Evolutionary conservation across 2,797 vertebrate species (phyloP).

Genomic region (Neopelma chrysocephalum): DNA sequence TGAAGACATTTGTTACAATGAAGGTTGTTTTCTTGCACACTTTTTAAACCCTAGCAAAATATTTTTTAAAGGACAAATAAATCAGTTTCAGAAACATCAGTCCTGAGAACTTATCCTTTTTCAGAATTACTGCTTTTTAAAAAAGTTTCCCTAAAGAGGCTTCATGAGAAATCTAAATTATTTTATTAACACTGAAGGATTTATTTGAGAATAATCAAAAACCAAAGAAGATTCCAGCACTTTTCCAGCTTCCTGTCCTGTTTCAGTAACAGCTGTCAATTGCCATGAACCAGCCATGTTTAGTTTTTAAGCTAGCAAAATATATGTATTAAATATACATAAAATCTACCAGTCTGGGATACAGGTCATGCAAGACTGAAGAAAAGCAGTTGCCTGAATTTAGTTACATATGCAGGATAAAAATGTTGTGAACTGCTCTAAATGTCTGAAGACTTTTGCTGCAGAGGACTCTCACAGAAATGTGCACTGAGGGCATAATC

Average conservation of each 20-base stretch:
- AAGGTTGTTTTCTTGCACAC: neutral
- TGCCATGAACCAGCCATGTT: neutral
- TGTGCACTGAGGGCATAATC: neutral
- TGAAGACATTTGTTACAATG: neutral
- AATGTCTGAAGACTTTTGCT: neutral
- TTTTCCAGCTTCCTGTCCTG: neutral
- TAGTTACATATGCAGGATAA: neutral
- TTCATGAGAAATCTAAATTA: neutral
- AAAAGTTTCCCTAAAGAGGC: neutral
- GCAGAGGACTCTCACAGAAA: neutral
- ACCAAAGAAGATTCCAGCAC: neutral
- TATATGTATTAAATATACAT: neutral
- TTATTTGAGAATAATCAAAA: conserved; percentile 11
- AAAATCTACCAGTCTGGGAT: neutral
- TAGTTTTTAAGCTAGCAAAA: neutral
- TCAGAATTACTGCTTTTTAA: neutral
- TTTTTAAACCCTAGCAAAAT: neutral
- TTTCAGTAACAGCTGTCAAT: neutral
- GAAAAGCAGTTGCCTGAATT: neutral
- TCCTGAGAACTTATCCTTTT: neutral
- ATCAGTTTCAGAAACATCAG: neutral
- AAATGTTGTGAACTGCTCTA: neutral
- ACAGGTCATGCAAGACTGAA: neutral
- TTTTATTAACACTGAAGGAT: neutral
- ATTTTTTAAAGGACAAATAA: neutral